Conservation (phyloP, 92 coral and sea anemone species). For the Diadumene lineata region DNA sequence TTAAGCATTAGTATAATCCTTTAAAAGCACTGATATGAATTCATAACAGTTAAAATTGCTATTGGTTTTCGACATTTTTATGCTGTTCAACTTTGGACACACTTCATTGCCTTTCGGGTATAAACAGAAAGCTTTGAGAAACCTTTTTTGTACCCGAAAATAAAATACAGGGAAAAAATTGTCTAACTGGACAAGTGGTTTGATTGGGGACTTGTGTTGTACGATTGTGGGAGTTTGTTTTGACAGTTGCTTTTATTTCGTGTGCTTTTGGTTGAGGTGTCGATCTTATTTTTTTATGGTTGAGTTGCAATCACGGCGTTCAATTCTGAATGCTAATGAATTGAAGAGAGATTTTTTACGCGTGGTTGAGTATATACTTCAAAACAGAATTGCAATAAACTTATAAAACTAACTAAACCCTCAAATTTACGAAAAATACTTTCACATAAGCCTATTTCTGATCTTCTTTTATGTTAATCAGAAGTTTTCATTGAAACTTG, state of each 20-base stretch:
- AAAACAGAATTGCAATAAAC: background rate
- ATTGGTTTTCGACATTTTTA: no score
- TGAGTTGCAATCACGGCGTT: slow-evolving; percentile 4
- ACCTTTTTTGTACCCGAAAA: background rate
- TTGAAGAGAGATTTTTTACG: slow-evolving; percentile 12
- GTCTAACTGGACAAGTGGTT: background rate
- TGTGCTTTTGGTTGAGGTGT: background rate
- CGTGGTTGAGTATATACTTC: background rate
- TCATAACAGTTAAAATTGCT: background rate
- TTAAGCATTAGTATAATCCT: background rate
- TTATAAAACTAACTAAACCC: slow-evolving; percentile 2
- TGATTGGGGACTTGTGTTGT: background rate
- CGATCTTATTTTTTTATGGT: slow-evolving; percentile 25
- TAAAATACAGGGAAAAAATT: background rate
- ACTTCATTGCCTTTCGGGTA: background rate
- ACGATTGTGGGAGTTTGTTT: background rate
- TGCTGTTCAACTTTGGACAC: no score
- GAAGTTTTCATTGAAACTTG: no score
- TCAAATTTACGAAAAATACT: no score
- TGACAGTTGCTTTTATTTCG: background rate
- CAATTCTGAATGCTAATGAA: slow-evolving; percentile 22
- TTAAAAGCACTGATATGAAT: background rate
- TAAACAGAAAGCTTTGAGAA: background rate
- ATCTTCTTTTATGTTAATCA: no score
- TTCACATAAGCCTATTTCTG: no score